Conservation (phyloP, 2,113 vertebrate genomes). For the Pithys albifrons region DNA sequence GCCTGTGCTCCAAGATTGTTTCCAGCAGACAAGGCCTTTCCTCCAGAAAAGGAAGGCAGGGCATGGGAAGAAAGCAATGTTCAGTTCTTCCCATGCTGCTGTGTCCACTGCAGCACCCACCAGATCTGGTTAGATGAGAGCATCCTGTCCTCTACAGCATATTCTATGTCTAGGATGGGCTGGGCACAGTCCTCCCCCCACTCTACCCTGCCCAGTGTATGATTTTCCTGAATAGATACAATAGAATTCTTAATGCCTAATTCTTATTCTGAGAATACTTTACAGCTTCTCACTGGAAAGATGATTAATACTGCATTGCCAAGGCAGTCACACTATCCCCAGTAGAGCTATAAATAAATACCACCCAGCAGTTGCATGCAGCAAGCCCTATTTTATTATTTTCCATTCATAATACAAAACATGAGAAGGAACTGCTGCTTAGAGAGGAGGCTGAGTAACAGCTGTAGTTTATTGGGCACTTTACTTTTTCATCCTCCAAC, state of each 20-base stretch:
- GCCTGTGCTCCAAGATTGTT: not conserved
- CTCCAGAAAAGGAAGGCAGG: not conserved
- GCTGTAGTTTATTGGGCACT: not conserved
- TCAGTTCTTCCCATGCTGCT: rapidly evolving
- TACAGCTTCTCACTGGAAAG: not conserved
- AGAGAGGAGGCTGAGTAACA: not conserved
- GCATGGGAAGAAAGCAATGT: not conserved
- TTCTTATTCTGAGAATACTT: slow-evolving; percentile 45
- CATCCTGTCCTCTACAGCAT: not conserved
- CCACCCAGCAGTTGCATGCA: slow-evolving; percentile 33
- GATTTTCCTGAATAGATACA: not conserved
- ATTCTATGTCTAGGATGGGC: not conserved
- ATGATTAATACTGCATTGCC: slow-evolving; percentile 52
- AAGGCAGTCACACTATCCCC: slow-evolving; percentile 46
- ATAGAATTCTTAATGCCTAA: not conserved
- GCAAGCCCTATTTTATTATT: slow-evolving; percentile 49
- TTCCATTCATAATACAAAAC: slow-evolving; percentile 57
- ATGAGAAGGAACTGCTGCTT: not conserved
- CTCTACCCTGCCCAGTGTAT: not conserved
- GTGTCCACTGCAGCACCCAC: not conserved
- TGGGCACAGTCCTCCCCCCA: not conserved
- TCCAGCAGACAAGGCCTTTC: not conserved
- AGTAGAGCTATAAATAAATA: slow-evolving; percentile 60
- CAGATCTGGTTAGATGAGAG: not conserved
- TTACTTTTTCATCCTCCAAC: not conserved